A percentile compares a stretch with the other conserved stretches of the same genome.
These are phyloP conservation scores for Melanotaenia pygmaea DNA, from an alignment of 2,797 vertebrate genomes.

Conservation along the genomic window DNA sequence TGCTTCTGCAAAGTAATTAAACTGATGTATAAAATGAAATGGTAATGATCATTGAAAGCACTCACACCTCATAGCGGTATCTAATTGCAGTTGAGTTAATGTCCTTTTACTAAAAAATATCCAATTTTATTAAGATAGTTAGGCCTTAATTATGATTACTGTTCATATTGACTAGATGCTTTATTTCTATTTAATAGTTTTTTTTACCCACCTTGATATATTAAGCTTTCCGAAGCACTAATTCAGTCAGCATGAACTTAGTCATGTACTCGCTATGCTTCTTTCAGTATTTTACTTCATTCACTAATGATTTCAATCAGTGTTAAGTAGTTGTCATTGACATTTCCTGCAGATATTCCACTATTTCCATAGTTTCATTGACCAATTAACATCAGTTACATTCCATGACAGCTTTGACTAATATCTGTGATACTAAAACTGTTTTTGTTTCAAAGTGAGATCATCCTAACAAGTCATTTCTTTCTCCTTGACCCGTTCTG, in stretches of 20 bases:
- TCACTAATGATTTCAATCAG: background rate
- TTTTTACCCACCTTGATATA: background rate
- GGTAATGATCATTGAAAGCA: background rate
- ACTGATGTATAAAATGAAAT: background rate
- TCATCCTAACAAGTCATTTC: slow-evolving; percentile 34
- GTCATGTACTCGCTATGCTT: background rate
- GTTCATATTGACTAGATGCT: background rate
- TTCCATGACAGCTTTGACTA: background rate
- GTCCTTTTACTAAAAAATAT: background rate
- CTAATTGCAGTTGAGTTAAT: background rate
- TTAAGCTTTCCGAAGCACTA: background rate
- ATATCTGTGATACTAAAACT: slow-evolving; percentile 3
- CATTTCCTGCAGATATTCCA: background rate
- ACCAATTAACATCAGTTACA: background rate
- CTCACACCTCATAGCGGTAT: background rate
- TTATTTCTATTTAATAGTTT: background rate
- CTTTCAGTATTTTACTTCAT: background rate
- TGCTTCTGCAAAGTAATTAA: background rate
- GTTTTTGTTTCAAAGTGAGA: slow-evolving; percentile 27
- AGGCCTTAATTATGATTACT: background rate
- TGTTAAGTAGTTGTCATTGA: background rate
- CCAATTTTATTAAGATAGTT: background rate
- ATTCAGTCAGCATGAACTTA: background rate
- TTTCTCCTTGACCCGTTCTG: slow-evolving; percentile 46
- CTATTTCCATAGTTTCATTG: background rate